These are phyloP conservation scores for Trachymyrmex septentrionalis DNA, from an alignment of 1,140 invertebrate genomes.

Conservation along the genomic window DNA sequence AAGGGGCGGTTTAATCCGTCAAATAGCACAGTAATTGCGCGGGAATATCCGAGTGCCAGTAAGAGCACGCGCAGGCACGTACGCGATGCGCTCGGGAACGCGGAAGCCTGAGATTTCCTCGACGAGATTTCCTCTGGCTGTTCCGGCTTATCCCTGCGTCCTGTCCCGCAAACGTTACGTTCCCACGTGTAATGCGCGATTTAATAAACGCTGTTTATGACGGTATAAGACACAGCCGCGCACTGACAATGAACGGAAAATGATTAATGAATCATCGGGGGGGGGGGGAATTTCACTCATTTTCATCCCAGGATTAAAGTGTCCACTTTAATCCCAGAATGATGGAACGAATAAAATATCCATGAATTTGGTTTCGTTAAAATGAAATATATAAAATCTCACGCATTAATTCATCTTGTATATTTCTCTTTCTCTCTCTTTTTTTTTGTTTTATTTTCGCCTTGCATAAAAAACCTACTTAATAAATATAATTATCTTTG, in stretches of 20 bases:
- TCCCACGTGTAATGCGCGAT: neutral
- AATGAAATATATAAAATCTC: neutral
- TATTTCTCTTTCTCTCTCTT: neutral
- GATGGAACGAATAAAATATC: neutral
- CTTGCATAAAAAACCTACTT: neutral
- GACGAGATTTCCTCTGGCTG: conserved; percentile 6
- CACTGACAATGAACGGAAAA: neutral
- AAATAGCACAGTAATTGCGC: conserved; percentile 35
- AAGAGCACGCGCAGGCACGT: conserved; percentile 24
- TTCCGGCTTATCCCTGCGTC: neutral
- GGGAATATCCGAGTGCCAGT: conserved; percentile 4
- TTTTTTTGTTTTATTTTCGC: neutral
- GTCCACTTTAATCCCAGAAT: neutral
- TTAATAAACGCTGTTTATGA: neutral
- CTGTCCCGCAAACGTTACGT: neutral
- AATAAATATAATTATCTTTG: neutral
- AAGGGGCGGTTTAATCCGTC: conserved; percentile 35
- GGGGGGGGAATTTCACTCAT: no score
- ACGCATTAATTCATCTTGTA: neutral
- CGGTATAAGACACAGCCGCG: neutral
- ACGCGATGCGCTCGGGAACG: conserved; percentile 2
- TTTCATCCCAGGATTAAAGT: neutral
- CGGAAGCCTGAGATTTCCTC: conserved; percentile 24
- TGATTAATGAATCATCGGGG: conserved; percentile 14
- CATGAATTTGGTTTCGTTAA: neutral